Evolutionary conservation across 2,888 invertebrate species (phyloP), one percentile per base, ranked within the genome.

Genomic region (Clusia tigrina): DNA sequence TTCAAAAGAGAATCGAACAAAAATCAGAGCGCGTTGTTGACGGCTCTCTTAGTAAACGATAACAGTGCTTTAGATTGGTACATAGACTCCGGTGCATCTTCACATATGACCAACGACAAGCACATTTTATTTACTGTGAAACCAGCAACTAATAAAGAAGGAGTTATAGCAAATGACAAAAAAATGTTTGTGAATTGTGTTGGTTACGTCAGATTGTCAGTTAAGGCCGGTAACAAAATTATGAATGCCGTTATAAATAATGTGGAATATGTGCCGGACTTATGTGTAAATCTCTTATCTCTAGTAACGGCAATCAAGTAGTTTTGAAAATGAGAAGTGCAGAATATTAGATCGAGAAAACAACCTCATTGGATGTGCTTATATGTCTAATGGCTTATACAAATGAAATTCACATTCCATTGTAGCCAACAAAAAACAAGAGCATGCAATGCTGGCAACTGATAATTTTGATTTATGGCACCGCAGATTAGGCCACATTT

Each of bases 401-500:
- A 48, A 59, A 6, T 37, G 62, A 3, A 58, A 66, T 55, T 65
- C 55, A 3, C 3, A 42, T 32, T 9, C 12, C 6, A 32, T 32
- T 32, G 32, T n/a, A 42, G 10, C n/a, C n/a, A 10, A 15, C n/a
- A 15, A 42, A 6, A 42, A 3, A 42, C 42, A 42, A n/a, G 9
- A 42, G n/a, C 3, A n/a, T 17, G 62, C 54, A 3, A 37, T 64
- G 32, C 22, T 56, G n/a, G 66, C 46, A 3, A 54, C 9, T 26
- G 54, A 60, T 23, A 37, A 54, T 20, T 37, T 56, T 10, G 25
- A 59, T 24, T 54, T 71, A 12, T 73, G 74, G 72, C 73, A 74
- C 48, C 66, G 68, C 10, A 62, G 72, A 52, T 52, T 74, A 51
- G 71, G 69, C n/a, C 70, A 71, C 24, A 69, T 73, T 24, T 70